These are phyloP conservation scores for Apis cerana DNA, from an alignment of 1,140 invertebrate species.

Conservation along the genomic window DNA sequence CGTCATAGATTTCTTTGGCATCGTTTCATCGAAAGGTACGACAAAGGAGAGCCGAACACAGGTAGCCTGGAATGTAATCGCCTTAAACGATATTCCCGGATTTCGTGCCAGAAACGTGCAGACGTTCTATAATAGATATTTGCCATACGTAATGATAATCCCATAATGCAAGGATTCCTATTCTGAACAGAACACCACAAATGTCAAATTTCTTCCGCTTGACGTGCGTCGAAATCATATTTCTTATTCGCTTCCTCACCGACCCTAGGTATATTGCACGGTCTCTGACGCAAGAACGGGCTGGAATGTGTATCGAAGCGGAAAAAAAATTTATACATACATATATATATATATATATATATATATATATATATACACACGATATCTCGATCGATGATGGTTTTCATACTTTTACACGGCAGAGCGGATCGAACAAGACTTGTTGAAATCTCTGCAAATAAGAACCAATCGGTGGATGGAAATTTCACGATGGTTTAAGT, in stretches of 20 bases:
- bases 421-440: neutral
- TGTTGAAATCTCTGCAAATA: too few species aligned
- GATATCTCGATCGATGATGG: conserved; percentile 8
- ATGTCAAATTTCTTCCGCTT: conserved; percentile 55
- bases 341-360: too few species aligned
- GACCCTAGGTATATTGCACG: neutral
- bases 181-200: conserved; percentile 37
- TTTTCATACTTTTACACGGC: neutral
- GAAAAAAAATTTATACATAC: conserved; percentile 8
- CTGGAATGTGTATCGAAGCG: neutral
- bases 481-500: neutral
- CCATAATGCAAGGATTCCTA: conserved; percentile 56
- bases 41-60: conserved; percentile 50
- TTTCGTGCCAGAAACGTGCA: conserved; percentile 25
- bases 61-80: conserved; percentile 58
- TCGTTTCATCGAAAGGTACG: conserved; percentile 31
- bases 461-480: too few species aligned
- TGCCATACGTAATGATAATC: conserved; percentile 64
- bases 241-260: conserved; percentile 32
- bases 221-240: conserved; percentile 45
- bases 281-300: neutral
- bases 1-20: neutral
- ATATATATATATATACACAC: too few species aligned
- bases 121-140: conserved; percentile 48
- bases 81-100: conserved; percentile 59